phyloP scores from a whole-genome alignment of 2,888 invertebrate species.

The Ormyrus thymus region DNA sequence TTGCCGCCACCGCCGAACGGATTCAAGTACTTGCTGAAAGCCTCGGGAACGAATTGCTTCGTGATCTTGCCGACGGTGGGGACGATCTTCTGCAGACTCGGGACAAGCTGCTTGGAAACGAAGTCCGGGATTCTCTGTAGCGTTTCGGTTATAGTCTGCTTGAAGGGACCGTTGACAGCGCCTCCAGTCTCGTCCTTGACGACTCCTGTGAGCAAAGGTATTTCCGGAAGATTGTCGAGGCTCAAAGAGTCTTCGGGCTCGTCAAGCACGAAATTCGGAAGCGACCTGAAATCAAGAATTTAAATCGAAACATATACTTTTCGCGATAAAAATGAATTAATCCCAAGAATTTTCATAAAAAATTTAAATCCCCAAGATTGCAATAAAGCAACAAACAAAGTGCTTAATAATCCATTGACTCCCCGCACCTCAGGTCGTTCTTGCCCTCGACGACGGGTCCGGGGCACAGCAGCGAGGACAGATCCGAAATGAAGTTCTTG shows the following conservation, averaged over 20 bases:
- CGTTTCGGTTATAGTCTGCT: slow-evolving; percentile 72
- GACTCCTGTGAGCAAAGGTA: slow-evolving; percentile 85
- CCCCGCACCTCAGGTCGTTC: slow-evolving; percentile 77
- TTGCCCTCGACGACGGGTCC: slow-evolving; percentile 83
- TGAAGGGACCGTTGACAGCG: slow-evolving; percentile 78
- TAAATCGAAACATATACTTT: slow-evolving; percentile 5
- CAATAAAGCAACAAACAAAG: no score
- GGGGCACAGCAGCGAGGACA: slow-evolving; percentile 80
- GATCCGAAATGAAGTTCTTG: slow-evolving; percentile 78
- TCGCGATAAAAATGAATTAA: background rate
- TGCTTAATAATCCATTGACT: background rate
- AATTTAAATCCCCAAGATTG: no score
- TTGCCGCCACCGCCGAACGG: background rate
- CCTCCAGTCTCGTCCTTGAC: slow-evolving; percentile 83
- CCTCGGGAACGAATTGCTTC: slow-evolving; percentile 60
- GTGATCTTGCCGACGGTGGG: slow-evolving; percentile 63
- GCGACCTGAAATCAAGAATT: slow-evolving; percentile 73
- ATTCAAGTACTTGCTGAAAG: slow-evolving; percentile 64
- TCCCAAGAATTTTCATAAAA: no score
- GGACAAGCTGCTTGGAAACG: slow-evolving; percentile 72
- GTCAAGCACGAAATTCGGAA: slow-evolving; percentile 82
- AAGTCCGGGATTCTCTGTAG: slow-evolving; percentile 73
- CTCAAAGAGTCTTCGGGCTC: slow-evolving; percentile 80
- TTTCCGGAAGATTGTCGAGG: slow-evolving; percentile 76
- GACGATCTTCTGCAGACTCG: slow-evolving; percentile 72